Evolutionary conservation across 2,888 invertebrate species (phyloP), one percentile per base, ranked within the genome.

Genomic region (Cryptocheilus praepositus): DNA sequence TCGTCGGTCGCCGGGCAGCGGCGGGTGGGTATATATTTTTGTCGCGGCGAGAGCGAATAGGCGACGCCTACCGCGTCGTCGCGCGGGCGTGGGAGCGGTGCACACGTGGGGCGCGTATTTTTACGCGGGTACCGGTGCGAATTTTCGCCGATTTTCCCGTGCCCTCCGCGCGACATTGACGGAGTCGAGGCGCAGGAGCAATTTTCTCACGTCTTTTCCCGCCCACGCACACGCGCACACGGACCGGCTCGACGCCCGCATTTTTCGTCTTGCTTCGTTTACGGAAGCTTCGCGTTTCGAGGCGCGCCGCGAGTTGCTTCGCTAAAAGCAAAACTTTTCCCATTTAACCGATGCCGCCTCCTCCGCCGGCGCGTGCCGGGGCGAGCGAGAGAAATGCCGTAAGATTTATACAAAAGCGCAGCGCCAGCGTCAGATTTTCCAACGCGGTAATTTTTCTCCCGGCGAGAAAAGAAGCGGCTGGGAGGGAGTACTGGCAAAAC

Each of bases 311-410:
- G 72, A 74, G 69, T 66, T 64, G 69, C 67, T 67, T 73, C 44
- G 78, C 71, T 73, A 70, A 73, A 76, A 78, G 66, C 68, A 66
- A 78, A 78, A 76, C 70, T 78, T 78, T 76, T 77, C 70, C 70
- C 78, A 73, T 77, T 77, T 76, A 78, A 76, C 73, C 57, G 70
- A 67, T 36, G 36, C 36, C 11, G 1, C 11, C 13, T 36, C 36
- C 11, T 11, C 13, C 7, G 7, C 28, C 28, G 28, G 7, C 28
- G 28, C 28, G 28, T 22, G 21, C 15, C 21, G 25, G 16, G 8
- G 18, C 7, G 44, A 19, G 49, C 0, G 25, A 45, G 46, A 4
- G 36, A 36, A 11, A 36, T 7, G 36, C 36, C 8, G 36, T 36
- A 36, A 36, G 36, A 36, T 36, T 36, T 36, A 36, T 36, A 36